Evolutionary conservation across 2,797 vertebrate species (phyloP).

Genomic region (Sebastes trivittatus): DNA sequence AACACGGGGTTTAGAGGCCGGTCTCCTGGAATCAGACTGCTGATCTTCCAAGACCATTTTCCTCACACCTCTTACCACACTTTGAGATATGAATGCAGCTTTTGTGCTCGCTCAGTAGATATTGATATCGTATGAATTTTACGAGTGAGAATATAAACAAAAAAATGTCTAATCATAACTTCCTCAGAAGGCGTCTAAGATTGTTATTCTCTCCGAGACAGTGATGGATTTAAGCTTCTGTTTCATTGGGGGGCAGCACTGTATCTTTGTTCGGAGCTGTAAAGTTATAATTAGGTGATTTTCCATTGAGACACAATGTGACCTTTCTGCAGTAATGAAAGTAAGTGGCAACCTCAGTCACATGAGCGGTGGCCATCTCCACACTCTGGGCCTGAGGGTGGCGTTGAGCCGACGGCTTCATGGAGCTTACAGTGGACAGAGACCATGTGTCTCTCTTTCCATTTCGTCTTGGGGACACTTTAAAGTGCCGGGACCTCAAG

Average conservation of each 20-base stretch:
- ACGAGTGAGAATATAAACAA: not conserved
- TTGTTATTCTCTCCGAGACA: slow-evolving; percentile 6
- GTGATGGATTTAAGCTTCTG: slow-evolving; percentile 28
- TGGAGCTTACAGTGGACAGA: slow-evolving; percentile 59
- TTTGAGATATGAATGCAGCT: not conserved
- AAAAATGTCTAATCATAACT: not conserved
- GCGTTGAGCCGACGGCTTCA: slow-evolving; percentile 72
- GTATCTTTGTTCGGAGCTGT: slow-evolving; percentile 57
- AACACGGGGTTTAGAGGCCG: slow-evolving; percentile 59
- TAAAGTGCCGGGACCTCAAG: slow-evolving; percentile 6
- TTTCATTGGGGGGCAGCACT: slow-evolving; percentile 35
- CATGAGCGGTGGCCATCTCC: slow-evolving; percentile 70
- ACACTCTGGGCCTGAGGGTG: slow-evolving; percentile 33
- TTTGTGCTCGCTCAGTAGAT: not conserved
- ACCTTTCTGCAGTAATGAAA: slow-evolving; percentile 83
- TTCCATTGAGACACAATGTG: slow-evolving; percentile 76
- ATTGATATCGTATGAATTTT: not conserved
- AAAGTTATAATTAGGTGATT: slow-evolving; percentile 81
- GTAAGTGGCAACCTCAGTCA: slow-evolving; percentile 71
- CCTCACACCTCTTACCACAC: not conserved
- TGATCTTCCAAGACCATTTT: slow-evolving; percentile 57
- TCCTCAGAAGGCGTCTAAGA: not conserved
- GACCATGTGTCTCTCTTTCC: slow-evolving; percentile 63
- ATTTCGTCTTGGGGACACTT: slow-evolving; percentile 37
- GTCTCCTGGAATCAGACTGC: slow-evolving; percentile 69